Evolutionary conservation across 1,140 invertebrate species (phyloP).

Genomic region (Leptinotarsa undecemlineata): DNA sequence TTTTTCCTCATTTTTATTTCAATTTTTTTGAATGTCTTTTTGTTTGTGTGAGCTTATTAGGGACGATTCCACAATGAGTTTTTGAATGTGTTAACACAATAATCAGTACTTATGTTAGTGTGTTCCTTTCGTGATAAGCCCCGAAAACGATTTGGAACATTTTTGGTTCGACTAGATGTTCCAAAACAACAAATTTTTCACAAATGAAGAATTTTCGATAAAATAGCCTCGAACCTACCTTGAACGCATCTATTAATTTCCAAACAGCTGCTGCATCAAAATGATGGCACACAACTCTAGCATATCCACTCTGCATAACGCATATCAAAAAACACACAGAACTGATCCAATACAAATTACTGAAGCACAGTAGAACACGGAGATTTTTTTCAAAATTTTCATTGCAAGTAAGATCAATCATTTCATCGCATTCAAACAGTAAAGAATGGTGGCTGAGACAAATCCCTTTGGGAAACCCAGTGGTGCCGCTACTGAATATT

Average conservation of each 20-base stretch:
- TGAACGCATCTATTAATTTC: slow-evolving; percentile 15
- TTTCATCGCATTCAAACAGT: neutral
- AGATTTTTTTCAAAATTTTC: neutral
- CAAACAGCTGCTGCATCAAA: slow-evolving; percentile 15
- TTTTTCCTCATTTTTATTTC: too few species aligned
- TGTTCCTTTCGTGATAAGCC: too few species aligned
- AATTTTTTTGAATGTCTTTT: too few species aligned
- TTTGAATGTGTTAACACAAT: too few species aligned
- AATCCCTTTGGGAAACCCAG: slow-evolving; percentile 44
- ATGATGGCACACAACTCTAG: neutral
- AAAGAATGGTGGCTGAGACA: slow-evolving; percentile 36
- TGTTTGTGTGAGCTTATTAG: too few species aligned
- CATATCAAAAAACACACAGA: neutral
- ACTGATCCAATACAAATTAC: slow-evolving; percentile 20
- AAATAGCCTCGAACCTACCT: neutral
- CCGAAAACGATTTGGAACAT: too few species aligned
- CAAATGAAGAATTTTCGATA: too few species aligned
- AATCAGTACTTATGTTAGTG: too few species aligned
- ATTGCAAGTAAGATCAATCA: too few species aligned
- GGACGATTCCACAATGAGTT: too few species aligned
- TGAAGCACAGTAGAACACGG: neutral
- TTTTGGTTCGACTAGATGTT: too few species aligned
- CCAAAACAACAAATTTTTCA: too few species aligned
- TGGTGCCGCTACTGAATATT: slow-evolving; percentile 45
- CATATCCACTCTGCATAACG: neutral